phyloP scores from a whole-genome alignment of 1,140 invertebrate genomes.

The Macrobrachium rosenbergii region DNA sequence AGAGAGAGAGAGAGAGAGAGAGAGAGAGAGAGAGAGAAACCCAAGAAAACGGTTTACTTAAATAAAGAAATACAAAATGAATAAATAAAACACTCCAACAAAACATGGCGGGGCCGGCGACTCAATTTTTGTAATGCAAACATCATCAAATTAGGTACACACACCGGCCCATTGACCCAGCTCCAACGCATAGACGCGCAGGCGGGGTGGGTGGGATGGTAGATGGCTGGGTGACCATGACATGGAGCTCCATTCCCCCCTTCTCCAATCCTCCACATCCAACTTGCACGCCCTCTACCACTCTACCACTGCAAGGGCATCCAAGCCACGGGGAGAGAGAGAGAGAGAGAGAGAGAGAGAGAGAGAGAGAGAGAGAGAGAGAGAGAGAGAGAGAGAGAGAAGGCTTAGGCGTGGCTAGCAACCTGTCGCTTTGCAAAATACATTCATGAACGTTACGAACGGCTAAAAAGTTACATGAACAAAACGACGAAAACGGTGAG shows the following conservation, averaged over 20 bases:
- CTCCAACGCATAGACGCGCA: neutral
- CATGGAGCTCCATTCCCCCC: neutral
- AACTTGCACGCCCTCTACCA: neutral
- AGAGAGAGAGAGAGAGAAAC: neutral
- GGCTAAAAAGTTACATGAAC: no score
- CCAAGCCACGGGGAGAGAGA: no score
- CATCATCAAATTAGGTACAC: constrained; percentile 58
- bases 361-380: no score
- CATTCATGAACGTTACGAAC: no score
- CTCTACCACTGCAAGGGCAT: neutral
- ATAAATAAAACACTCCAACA: neutral
- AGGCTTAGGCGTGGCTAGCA: no score
- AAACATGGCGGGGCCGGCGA: constrained; percentile 30
- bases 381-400: no score
- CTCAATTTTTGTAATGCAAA: constrained; percentile 57
- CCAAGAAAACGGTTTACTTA: neutral
- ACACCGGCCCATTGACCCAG: constrained; percentile 37
- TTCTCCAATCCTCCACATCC: neutral
- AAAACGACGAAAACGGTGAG: no score
- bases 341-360: no score
- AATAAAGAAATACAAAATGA: neutral
- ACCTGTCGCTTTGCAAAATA: no score
- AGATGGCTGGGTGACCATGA: no score
- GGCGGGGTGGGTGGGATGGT: no score
- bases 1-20: no score